Percentiles rank a stretch among this genome's conserved stretches.
phyloP scores from a whole-genome alignment of 2,797 vertebrate genomes.

The Parotocinclus haroldoi region DNA sequence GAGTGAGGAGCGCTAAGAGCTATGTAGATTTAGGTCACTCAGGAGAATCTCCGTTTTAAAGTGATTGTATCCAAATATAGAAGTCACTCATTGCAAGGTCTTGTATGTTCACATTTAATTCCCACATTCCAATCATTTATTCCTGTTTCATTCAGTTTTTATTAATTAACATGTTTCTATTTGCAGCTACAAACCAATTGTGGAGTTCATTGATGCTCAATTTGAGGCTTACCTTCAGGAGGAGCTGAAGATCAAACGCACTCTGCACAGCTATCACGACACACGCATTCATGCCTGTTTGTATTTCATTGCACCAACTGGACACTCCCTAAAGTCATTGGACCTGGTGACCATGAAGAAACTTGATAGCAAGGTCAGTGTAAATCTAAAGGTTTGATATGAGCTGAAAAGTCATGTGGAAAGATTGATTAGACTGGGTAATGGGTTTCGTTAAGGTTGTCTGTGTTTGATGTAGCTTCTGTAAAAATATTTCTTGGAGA shows the following conservation, averaged over 20 bases:
- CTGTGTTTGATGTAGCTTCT: too few relatives aligned
- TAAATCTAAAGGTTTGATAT: neutral
- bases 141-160: neutral
- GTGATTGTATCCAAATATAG: too few relatives aligned
- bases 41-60: too few relatives aligned
- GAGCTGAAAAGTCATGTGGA: neutral
- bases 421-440: neutral
- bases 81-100: too few relatives aligned
- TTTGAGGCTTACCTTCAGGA: constrained; percentile 97
- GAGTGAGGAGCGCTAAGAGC: too few relatives aligned
- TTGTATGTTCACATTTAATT: too few relatives aligned
- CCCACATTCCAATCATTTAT: too few relatives aligned
- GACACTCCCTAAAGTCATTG: constrained; percentile 94
- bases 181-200: constrained; percentile 91
- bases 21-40: too few relatives aligned
- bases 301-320: constrained; percentile 96
- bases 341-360: constrained; percentile 99
- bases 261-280: constrained; percentile 94
- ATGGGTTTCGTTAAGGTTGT: too few relatives aligned
- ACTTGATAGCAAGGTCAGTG: constrained; percentile 93
- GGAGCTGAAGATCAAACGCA: constrained; percentile 93
- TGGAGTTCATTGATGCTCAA: constrained; percentile 96
- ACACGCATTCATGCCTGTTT: constrained; percentile 92
- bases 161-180: neutral
- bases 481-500: too few relatives aligned